These are phyloP conservation scores for Varroa destructor DNA, from an alignment of 1,140 invertebrate genomes.

Conservation along the genomic window DNA sequence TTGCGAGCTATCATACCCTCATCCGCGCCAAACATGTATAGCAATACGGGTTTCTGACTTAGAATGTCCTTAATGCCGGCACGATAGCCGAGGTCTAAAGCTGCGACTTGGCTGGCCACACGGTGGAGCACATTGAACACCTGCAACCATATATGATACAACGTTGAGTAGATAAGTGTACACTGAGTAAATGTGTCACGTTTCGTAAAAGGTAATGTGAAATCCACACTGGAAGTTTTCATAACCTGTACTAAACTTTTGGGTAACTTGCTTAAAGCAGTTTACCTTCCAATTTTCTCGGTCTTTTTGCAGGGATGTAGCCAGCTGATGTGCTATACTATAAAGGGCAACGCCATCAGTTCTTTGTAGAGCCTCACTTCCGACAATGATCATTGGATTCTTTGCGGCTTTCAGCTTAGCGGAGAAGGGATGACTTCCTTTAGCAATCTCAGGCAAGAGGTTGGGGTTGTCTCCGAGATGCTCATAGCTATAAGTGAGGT, in stretches of 20 bases:
- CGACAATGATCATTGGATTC: constrained; percentile 79
- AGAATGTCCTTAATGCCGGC: constrained; percentile 56
- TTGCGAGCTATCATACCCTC: constrained; percentile 59
- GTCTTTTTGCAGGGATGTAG: constrained; percentile 41
- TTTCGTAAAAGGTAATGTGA: constrained; percentile 36
- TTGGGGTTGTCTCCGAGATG: constrained; percentile 66
- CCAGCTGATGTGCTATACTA: constrained; percentile 56
- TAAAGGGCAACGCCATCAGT: constrained; percentile 63
- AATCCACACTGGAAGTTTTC: too few species aligned
- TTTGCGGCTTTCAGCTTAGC: constrained; percentile 61
- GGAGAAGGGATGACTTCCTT: constrained; percentile 54
- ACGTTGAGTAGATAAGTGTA: constrained; percentile 23
- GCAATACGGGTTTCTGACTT: constrained; percentile 49
- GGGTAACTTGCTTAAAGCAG: constrained; percentile 49
- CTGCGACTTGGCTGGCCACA: constrained; percentile 67
- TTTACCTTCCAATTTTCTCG: constrained; percentile 58
- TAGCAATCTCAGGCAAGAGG: constrained; percentile 57
- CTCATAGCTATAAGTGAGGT: constrained; percentile 83
- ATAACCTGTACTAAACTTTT: too few species aligned
- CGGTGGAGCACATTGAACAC: constrained; percentile 39
- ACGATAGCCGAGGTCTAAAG: constrained; percentile 84
- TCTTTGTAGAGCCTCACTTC: constrained; percentile 64
- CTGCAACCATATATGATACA: neutral
- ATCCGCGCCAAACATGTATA: constrained; percentile 87
- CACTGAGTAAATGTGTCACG: constrained; percentile 1